Evolutionary conservation across 2,888 invertebrate species (phyloP).

Genomic region (Agrotis puta): DNA sequence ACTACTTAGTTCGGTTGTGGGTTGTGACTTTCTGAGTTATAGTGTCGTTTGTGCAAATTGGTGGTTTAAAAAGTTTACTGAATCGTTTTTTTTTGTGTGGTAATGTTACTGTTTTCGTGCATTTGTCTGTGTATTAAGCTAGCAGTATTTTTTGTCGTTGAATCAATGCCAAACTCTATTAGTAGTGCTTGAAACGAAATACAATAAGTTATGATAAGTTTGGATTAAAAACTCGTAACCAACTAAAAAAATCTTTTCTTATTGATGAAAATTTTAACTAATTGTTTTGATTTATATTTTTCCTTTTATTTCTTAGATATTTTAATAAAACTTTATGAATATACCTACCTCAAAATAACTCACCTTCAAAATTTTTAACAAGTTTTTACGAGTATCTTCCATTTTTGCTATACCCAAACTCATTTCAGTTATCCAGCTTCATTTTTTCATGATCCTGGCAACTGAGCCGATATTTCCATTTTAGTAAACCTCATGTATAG

Average conservation of each 20-base stretch:
- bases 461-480: slow-evolving; percentile 54
- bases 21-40: slow-evolving; percentile 19
- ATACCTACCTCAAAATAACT: neutral
- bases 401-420: slow-evolving; percentile 16
- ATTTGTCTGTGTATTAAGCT: too few species aligned
- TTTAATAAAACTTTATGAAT: neutral
- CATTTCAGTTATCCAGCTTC: slow-evolving; percentile 18
- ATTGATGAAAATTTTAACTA: too few species aligned
- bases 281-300: neutral
- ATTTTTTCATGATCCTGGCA: slow-evolving; percentile 54
- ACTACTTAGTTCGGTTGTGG: slow-evolving; percentile 4
- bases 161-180: neutral
- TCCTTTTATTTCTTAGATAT: neutral
- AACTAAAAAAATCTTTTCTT: too few species aligned
- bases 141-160: neutral
- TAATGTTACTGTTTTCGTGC: neutral
- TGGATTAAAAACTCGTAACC: too few species aligned
- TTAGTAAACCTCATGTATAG: slow-evolving; percentile 58
- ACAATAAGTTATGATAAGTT: too few species aligned
- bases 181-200: neutral
- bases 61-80: neutral
- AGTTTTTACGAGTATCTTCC: neutral
- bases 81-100: neutral
- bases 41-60: slow-evolving; percentile 17
- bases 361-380: slow-evolving; percentile 30